A percentile compares a stretch with the other conserved stretches of the same genome.
These are phyloP conservation scores for Myotis yumanensis DNA, from an alignment of 2,113 vertebrate genomes.

Conservation along the genomic window DNA sequence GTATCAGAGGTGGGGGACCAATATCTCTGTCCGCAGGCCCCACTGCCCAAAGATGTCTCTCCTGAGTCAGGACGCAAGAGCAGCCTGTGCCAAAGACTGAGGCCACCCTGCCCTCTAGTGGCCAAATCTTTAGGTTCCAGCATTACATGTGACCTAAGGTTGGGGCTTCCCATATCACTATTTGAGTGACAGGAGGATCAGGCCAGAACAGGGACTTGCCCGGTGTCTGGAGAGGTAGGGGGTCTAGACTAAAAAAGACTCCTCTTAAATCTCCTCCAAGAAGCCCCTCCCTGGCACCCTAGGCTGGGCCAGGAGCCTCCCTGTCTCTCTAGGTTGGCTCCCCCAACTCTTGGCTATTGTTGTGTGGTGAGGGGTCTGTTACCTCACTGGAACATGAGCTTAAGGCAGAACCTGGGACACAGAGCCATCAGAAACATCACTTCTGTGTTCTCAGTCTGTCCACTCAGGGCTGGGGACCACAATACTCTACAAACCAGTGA, in stretches of 20 bases:
- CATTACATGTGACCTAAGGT: neutral
- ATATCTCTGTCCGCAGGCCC: neutral
- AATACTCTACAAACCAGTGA: neutral
- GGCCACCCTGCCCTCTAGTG: conserved; percentile 60
- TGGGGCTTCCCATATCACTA: neutral
- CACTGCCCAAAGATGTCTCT: neutral
- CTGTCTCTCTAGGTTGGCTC: neutral
- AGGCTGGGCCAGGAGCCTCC: neutral
- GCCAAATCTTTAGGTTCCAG: neutral
- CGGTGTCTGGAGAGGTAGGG: neutral
- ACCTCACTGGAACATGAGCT: neutral
- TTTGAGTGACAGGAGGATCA: neutral
- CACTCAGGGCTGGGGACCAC: neutral
- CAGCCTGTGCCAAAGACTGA: neutral
- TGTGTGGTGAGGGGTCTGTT: neutral
- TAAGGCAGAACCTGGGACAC: neutral
- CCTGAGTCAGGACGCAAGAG: neutral
- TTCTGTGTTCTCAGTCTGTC: neutral
- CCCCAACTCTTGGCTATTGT: neutral
- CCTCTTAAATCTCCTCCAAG: neutral
- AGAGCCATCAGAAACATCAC: neutral
- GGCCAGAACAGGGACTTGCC: neutral
- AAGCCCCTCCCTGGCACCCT: neutral
- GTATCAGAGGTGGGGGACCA: neutral
- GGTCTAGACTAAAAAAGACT: neutral